These are phyloP conservation scores for Ricordea florida DNA, from an alignment of 92 coral and sea anemone species.

Conservation along the genomic window DNA sequence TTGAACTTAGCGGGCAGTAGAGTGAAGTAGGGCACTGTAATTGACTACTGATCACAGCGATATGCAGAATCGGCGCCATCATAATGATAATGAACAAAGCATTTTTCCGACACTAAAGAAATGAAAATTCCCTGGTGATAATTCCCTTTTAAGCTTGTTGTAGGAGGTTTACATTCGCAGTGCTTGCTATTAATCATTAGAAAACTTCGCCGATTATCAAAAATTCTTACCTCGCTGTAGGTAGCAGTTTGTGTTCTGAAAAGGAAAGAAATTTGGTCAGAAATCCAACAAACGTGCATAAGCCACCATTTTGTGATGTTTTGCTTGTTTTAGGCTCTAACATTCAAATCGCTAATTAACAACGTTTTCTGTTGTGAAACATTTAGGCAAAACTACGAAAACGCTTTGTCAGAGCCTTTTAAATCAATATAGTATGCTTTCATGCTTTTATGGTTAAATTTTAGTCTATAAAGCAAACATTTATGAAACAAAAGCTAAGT, in stretches of 20 bases:
- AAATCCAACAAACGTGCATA: constrained; percentile 50
- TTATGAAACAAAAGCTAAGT: constrained; percentile 8
- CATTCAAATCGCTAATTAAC: constrained; percentile 35
- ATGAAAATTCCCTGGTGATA: constrained; percentile 30
- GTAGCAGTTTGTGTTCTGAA: constrained; percentile 41
- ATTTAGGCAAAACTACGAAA: constrained; percentile 18
- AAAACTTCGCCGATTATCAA: constrained; percentile 26
- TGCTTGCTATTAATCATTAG: constrained; percentile 19
- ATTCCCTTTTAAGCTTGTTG: constrained; percentile 17
- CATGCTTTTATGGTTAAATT: constrained; percentile 20
- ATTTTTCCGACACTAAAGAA: constrained; percentile 41
- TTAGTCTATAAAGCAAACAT: constrained; percentile 23
- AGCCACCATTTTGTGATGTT: constrained; percentile 42
- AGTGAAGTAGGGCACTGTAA: no score
- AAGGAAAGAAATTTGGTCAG: no score
- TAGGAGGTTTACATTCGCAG: constrained; percentile 27
- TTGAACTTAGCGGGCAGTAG: no score
- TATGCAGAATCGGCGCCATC: constrained; percentile 40
- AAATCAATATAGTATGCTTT: constrained; percentile 24
- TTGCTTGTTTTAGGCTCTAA: constrained; percentile 36
- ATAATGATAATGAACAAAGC: constrained; percentile 42
- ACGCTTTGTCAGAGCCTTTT: constrained; percentile 30
- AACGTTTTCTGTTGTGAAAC: constrained; percentile 39
- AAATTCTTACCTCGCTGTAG: constrained; percentile 28
- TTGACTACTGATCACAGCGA: no score